Evolutionary conservation across 2,797 vertebrate genomes (phyloP), one percentile per base, ranked within the genome.

Genomic region (Centroberyx gerrardi): DNA sequence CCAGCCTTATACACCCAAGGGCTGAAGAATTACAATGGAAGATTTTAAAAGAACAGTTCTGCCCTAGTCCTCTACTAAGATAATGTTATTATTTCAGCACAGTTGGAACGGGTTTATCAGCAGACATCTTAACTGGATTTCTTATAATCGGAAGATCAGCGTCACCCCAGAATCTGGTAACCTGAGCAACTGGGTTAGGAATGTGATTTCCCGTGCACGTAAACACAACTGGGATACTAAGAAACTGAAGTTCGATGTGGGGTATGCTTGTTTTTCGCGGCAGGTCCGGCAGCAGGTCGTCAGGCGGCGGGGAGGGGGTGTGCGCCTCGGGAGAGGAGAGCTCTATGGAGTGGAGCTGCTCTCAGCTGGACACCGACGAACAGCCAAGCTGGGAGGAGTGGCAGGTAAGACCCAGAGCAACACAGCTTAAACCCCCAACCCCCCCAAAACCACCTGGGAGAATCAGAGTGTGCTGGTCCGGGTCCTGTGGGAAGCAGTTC

Each of bases 271-370:
- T 83, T 85, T 75, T 69, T 72, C 48, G 2, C 64, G 86, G 67
- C 74, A 90, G 89, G 85, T 92, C 84, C 81, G 88, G 84, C 77
- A 86, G 87, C 83, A 92, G 90, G 82, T 70, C 80, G 62, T 87
- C 80, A 29, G 78, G 74, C 81, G 36, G 80, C 18, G 77, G 80
- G 62, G 82, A 78, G 17, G 86, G 78, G 72, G 53, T 68, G 59
- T 88, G 83, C 68, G 83, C 85, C 70, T 91, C 87, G 64, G 88
- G 87, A 80, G 87, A 87, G 53, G 90, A 89, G 78, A 88, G 86
- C 72, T 87, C 90, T 33, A 76, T 68, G 70, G 90, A 91, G 70
- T 67, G 83, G 83, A 84, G 85, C 68, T 82, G 73, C 61, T 76
- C 84, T 81, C 90, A 83, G 78, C 78, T 81, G 80, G 88, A 91